Percentiles rank a stretch among this genome's conserved stretches.
phyloP scores from a whole-genome alignment of 2,113 vertebrate species.

The Tachycineta bicolor region DNA sequence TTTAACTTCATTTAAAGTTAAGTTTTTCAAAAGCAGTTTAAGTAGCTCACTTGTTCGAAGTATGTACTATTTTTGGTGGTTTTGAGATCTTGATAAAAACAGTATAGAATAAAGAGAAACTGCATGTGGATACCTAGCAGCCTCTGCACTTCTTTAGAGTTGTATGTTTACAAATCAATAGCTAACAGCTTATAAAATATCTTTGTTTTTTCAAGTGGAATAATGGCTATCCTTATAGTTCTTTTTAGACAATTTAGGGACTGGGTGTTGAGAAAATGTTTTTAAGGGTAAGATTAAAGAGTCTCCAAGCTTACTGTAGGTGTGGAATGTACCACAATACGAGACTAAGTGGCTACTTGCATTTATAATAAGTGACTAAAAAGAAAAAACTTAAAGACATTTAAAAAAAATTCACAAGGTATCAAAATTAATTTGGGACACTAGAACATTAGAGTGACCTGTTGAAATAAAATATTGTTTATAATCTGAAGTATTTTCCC shows the following conservation, averaged over 20 bases:
- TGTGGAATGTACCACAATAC: background rate
- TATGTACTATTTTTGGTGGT: background rate
- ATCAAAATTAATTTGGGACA: background rate
- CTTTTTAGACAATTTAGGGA: background rate
- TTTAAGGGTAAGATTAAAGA: background rate
- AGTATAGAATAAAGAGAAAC: background rate
- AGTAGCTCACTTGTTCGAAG: background rate
- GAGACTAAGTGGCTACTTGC: background rate
- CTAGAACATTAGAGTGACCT: background rate
- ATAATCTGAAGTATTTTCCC: conserved; percentile 68
- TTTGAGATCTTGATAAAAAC: background rate
- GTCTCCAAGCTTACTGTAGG: background rate
- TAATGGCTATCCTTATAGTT: background rate
- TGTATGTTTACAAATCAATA: background rate
- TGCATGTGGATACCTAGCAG: accelerated
- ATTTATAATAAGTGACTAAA: background rate
- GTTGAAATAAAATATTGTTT: conserved; percentile 45
- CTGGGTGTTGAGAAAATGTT: background rate
- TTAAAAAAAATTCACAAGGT: background rate
- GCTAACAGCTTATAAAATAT: background rate
- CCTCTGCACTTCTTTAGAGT: background rate
- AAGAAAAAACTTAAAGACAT: background rate
- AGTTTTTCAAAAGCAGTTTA: background rate
- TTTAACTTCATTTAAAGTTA: background rate
- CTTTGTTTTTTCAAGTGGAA: background rate